Conservation (phyloP, 2,888 invertebrate genomes). For the Drosophila emarginata region DNA sequence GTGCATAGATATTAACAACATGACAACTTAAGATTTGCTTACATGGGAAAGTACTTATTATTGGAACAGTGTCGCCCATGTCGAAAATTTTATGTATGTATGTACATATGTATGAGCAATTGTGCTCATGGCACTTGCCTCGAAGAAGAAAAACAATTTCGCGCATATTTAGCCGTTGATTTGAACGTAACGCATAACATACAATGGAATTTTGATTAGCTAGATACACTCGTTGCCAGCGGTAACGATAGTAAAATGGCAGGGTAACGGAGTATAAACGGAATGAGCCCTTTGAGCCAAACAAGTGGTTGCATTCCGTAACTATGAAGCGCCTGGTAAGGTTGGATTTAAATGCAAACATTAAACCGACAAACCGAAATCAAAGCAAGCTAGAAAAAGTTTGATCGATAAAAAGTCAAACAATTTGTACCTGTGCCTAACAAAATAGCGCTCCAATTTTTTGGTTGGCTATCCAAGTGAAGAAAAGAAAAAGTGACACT, state of each 20-base stretch:
- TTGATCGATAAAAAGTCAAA: slow-evolving; percentile 65
- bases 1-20: too few species aligned
- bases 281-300: slow-evolving; percentile 35
- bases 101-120: too few species aligned
- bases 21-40: too few species aligned
- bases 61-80: slow-evolving; percentile 26
- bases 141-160: slow-evolving; percentile 44
- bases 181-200: slow-evolving; percentile 40
- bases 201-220: slow-evolving; percentile 40
- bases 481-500: not conserved
- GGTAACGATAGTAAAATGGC: not conserved
- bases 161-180: slow-evolving; percentile 40
- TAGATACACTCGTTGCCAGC: slow-evolving; percentile 26
- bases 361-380: slow-evolving; percentile 33
- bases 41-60: not conserved
- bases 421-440: slow-evolving; percentile 24
- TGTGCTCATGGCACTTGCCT: too few species aligned
- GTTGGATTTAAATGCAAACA: slow-evolving; percentile 2
- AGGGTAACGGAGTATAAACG: not conserved
- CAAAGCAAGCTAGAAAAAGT: slow-evolving; percentile 58
- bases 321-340: slow-evolving; percentile 60
- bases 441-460: slow-evolving; percentile 34
- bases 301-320: slow-evolving; percentile 78
- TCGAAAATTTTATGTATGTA: too few species aligned
- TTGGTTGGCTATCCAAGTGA: slow-evolving; percentile 11